phyloP scores from a whole-genome alignment of 1,140 invertebrate species.

The Macrotrachela quadricornifera region DNA sequence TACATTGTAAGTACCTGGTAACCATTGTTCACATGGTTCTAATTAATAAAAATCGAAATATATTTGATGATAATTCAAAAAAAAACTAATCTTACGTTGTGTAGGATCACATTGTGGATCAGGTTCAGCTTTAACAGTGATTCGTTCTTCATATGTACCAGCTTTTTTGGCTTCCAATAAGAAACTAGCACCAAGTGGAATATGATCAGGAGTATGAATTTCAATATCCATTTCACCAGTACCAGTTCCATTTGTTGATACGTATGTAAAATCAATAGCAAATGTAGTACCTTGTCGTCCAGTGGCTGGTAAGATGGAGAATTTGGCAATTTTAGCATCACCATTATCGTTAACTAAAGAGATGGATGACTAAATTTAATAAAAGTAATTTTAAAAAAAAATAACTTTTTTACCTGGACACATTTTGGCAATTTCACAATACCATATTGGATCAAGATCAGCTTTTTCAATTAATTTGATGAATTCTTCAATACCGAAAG shows the following conservation, averaged over 20 bases:
- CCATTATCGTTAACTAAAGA: constrained; percentile 16
- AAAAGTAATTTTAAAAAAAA: too few relatives aligned
- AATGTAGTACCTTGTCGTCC: constrained; percentile 19
- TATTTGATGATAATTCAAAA: too few relatives aligned
- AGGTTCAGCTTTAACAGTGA: constrained; percentile 17
- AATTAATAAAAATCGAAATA: too few relatives aligned
- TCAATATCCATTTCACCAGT: constrained; percentile 18
- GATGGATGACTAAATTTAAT: too few relatives aligned
- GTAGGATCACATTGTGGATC: constrained; percentile 23
- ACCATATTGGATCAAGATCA: constrained; percentile 23
- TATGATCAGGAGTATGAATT: constrained; percentile 17
- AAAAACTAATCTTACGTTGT: constrained; percentile 10
- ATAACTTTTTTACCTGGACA: constrained; percentile 11
- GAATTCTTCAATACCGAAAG: constrained; percentile 20
- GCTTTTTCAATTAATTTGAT: constrained; percentile 19
- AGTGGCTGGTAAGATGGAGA: constrained; percentile 13
- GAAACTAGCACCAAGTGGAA: constrained; percentile 19
- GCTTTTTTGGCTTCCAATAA: constrained; percentile 13
- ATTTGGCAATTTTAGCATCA: constrained; percentile 19
- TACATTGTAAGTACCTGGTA: constrained; percentile 20
- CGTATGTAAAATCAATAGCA: constrained; percentile 6
- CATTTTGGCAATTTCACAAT: constrained; percentile 17
- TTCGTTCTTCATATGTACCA: constrained; percentile 13
- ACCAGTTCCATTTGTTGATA: constrained; percentile 20
- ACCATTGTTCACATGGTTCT: constrained; percentile 20